A percentile compares a stretch with the other conserved stretches of the same genome.
Conservation (phyloP, 2,797 vertebrate species). For the Halcyon chelicuti region DNA sequence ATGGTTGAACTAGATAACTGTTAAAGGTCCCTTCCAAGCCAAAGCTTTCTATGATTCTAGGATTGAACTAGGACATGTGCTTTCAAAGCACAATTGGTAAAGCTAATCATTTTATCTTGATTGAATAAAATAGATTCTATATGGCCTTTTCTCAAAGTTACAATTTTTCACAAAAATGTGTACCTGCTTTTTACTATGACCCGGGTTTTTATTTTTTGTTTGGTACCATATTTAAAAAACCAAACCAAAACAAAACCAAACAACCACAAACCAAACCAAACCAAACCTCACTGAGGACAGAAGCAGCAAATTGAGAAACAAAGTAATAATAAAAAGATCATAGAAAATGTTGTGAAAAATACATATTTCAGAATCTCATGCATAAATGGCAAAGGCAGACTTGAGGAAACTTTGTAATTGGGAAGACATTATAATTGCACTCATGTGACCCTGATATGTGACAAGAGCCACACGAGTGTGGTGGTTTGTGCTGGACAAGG, state of each 20-base stretch:
- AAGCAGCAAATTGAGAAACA: neutral
- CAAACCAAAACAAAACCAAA: too few relatives aligned
- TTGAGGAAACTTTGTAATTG: neutral
- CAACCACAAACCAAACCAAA: fast-evolving
- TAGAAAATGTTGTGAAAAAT: neutral
- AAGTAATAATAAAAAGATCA: neutral
- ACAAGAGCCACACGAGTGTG: neutral
- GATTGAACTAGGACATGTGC: neutral
- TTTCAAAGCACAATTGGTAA: neutral
- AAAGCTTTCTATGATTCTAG: neutral
- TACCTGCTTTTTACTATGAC: neutral
- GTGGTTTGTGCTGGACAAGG: neutral
- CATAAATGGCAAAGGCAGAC: neutral
- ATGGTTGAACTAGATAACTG: too few relatives aligned
- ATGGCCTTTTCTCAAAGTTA: neutral
- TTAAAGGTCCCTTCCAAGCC: neutral
- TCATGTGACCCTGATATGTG: neutral
- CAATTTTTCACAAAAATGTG: neutral
- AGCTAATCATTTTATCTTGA: neutral
- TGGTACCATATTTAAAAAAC: neutral
- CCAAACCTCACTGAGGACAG: neutral
- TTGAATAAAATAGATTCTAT: neutral
- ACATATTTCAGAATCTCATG: neutral
- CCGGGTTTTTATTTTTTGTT: neutral
- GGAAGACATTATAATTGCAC: neutral